Evolutionary conservation across 2,797 vertebrate species (phyloP).

Genomic region (Falco cherrug): DNA sequence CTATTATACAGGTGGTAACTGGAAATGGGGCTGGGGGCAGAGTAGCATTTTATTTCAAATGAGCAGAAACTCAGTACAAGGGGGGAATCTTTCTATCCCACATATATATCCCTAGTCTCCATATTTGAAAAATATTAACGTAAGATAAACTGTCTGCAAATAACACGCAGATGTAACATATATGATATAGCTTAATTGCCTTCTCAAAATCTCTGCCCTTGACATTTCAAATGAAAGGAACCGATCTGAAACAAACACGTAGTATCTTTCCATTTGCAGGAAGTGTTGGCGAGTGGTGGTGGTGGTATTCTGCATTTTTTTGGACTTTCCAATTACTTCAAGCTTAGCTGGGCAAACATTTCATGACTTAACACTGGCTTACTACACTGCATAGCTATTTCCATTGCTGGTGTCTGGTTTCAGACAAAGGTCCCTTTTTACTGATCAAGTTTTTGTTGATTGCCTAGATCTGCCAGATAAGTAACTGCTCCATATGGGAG

Average conservation of each 20-base stretch:
- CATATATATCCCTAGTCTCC: neutral
- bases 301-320: neutral
- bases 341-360: neutral
- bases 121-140: neutral
- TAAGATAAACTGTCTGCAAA: neutral
- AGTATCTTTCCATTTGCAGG: neutral
- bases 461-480: neutral
- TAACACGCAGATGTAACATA: neutral
- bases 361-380: neutral
- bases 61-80: neutral
- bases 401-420: neutral
- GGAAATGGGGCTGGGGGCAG: neutral
- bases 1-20: neutral
- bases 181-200: neutral
- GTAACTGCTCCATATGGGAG: neutral
- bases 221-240: neutral
- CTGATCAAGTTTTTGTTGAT: neutral
- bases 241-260: neutral
- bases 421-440: neutral
- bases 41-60: neutral
- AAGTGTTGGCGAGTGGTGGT: too few relatives aligned
- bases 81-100: neutral
- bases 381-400: neutral
- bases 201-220: neutral
- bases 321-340: accelerated